Conservation (phyloP, 2,888 invertebrate genomes). For the Macropis europaea region DNA sequence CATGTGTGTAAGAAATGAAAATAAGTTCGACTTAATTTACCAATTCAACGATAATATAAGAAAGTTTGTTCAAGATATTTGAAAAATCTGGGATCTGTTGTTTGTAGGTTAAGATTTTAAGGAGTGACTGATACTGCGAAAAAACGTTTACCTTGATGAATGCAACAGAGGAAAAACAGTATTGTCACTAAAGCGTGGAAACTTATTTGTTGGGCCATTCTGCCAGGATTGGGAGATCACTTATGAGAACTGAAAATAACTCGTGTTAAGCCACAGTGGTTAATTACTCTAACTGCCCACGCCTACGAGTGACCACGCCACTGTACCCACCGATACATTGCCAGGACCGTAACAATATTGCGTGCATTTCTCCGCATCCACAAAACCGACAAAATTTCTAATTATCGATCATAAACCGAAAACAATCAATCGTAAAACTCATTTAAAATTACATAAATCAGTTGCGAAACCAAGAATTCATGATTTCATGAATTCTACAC, state of each 20-base stretch:
- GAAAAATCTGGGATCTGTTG: no score
- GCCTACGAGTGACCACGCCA: conserved; percentile 54
- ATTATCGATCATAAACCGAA: not conserved
- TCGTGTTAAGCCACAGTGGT: conserved; percentile 6
- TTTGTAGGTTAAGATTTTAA: conserved; percentile 30
- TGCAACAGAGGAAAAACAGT: conserved; percentile 36
- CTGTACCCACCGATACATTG: not conserved
- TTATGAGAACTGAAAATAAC: conserved; percentile 22
- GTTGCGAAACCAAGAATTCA: not conserved
- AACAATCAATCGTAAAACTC: not conserved
- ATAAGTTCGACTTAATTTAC: not conserved
- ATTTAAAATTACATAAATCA: not conserved
- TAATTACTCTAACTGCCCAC: conserved; percentile 45
- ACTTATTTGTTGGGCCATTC: conserved; percentile 34
- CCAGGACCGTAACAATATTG: not conserved
- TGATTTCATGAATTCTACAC: no score
- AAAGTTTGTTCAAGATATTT: not conserved
- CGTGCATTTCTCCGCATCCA: not conserved
- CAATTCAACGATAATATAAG: not conserved
- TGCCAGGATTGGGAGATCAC: not conserved
- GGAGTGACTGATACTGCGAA: not conserved
- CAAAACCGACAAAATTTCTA: not conserved
- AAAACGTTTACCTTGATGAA: conserved; percentile 44
- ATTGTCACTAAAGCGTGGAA: conserved; percentile 12
- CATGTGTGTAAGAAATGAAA: not conserved